Conservation (phyloP, 2,888 invertebrate species). For the Morpho helenor region DNA sequence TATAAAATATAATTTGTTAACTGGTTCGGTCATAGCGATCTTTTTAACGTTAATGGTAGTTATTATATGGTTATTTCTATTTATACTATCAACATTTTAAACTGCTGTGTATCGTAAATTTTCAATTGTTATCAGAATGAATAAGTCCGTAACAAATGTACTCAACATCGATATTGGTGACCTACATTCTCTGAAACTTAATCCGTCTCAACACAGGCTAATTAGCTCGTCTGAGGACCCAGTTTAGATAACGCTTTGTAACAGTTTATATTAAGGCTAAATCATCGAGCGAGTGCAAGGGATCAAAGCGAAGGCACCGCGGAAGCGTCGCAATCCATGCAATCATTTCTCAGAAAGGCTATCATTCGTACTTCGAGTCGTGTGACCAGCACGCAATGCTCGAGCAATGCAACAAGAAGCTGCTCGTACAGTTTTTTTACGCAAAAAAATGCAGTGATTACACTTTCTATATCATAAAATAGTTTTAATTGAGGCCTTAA, state of each 20-base stretch:
- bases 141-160: too few relatives aligned
- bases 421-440: conserved; percentile 44
- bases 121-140: too few relatives aligned
- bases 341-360: conserved; percentile 59
- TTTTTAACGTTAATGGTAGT: too few relatives aligned
- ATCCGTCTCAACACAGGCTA: conserved; percentile 16
- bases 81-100: too few relatives aligned
- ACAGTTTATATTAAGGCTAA: conserved; percentile 24
- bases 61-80: too few relatives aligned
- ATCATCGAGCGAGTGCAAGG: conserved; percentile 23
- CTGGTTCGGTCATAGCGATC: too few relatives aligned
- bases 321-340: conserved; percentile 49
- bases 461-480: conserved; percentile 22
- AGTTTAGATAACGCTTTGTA: conserved; percentile 22
- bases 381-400: conserved; percentile 35
- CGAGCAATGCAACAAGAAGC: conserved; percentile 36
- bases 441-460: conserved; percentile 29
- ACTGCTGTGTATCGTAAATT: too few relatives aligned
- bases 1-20: too few relatives aligned
- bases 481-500: conserved; percentile 4
- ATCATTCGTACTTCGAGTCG: conserved; percentile 35
- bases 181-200: conserved; percentile 8
- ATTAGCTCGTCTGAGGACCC: conserved; percentile 18
- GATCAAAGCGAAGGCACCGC: conserved; percentile 28
- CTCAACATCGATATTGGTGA: not conserved